Evolutionary conservation across 2,888 invertebrate species (phyloP).

Genomic region (Imbricaverruca yamaguchii): DNA sequence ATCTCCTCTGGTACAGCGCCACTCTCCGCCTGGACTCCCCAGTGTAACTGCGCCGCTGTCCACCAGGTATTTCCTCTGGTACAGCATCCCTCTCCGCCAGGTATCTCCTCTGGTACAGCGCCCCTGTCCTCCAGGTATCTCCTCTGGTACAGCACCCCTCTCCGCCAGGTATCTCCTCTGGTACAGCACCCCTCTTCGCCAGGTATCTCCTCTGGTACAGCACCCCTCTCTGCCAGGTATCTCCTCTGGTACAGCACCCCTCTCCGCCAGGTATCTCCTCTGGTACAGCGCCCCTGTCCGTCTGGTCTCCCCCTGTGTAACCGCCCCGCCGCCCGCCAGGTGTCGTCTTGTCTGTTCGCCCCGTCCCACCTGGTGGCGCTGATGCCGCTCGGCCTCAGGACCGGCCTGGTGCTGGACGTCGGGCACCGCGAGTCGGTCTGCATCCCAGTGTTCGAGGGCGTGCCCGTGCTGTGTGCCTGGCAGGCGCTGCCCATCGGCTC

Average conservation of each 20-base stretch:
- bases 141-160: not conserved
- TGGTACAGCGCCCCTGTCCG: too few species aligned
- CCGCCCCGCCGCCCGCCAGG: conserved; percentile 43
- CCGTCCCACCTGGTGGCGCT: conserved; percentile 78
- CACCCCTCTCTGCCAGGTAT: too few species aligned
- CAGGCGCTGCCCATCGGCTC: conserved; percentile 73
- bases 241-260: not conserved
- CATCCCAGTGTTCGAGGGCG: conserved; percentile 77
- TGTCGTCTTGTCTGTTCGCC: conserved; percentile 68
- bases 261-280: not conserved
- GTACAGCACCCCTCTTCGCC: too few species aligned
- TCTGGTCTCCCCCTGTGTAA: too few species aligned
- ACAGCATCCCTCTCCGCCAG: too few species aligned
- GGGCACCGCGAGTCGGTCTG: conserved; percentile 76
- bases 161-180: too few species aligned
- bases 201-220: not conserved
- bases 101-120: not conserved
- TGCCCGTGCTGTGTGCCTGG: conserved; percentile 73
- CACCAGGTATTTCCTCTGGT: too few species aligned
- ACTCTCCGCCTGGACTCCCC: too few species aligned
- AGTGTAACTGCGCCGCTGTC: conserved; percentile 22
- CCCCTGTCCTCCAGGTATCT: not conserved
- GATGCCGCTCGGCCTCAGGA: conserved; percentile 70
- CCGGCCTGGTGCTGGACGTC: conserved; percentile 75
- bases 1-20: not conserved